Evolutionary conservation across 2,113 vertebrate genomes (phyloP).

Genomic region (Loxodonta africana): DNA sequence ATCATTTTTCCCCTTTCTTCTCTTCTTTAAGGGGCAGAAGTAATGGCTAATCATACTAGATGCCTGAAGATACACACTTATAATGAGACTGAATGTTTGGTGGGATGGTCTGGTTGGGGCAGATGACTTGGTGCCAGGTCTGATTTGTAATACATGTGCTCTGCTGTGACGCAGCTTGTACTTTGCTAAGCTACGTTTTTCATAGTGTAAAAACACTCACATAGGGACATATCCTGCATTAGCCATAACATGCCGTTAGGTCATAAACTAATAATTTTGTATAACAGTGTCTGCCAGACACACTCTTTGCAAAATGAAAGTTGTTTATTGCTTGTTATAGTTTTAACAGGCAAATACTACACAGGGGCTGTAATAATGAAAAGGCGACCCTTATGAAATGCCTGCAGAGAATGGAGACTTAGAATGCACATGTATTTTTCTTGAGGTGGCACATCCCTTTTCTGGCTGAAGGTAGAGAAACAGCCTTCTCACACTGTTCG

Average conservation of each 20-base stretch:
- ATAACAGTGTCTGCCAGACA: background rate
- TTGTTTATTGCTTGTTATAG: constrained; percentile 67
- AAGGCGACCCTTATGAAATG: background rate
- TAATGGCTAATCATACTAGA: background rate
- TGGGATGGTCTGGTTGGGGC: background rate
- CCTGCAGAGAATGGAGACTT: rapidly evolving
- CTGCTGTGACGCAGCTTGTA: rapidly evolving
- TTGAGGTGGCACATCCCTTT: background rate
- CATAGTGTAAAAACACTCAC: background rate
- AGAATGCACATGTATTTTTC: background rate
- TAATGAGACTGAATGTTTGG: background rate
- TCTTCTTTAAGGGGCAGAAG: background rate
- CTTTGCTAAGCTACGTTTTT: background rate
- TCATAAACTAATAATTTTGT: background rate
- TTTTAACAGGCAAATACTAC: background rate
- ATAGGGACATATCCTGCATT: rapidly evolving
- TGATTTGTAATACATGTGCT: rapidly evolving
- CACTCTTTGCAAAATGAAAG: constrained; percentile 16
- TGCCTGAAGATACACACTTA: background rate
- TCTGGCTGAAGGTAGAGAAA: background rate
- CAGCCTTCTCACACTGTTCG: background rate
- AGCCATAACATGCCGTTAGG: background rate
- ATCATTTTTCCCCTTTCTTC: background rate
- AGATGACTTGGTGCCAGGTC: background rate
- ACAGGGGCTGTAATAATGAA: background rate